Base-by-base conservation (phyloP, 2,797 vertebrate genomes). In the Lepilemur ruficaudatus region DNA sequence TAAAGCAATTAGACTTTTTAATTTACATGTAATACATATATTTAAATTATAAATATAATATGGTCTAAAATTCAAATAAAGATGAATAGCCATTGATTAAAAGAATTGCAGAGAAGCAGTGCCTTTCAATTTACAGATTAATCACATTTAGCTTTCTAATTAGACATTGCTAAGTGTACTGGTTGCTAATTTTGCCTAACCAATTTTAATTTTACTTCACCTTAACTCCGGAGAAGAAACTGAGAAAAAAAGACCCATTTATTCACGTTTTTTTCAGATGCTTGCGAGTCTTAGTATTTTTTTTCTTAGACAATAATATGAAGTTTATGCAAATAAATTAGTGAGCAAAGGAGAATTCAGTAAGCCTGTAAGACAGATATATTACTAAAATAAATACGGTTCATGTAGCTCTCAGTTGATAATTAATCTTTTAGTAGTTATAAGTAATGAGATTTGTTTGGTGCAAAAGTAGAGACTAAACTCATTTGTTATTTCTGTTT, bases 361-460 rank as follows among this genome's bases (percentile, higher is more conserved):
- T 93, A 93, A 75, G 89, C 57, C 81, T 91, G 4, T 87, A 95
- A 97, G 89, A 86, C 23, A 97, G 81, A 82, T 95, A 83, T 91
- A 96, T 98, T 95, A 97, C 96, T 95, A 96, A 98, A 97, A 97
- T 93, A 96, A 97, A 96, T 92, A 97, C 43, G 23, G 38, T 84
- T 92, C 73, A 67, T 91, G 76, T 61, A 91, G 32, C 38, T 96
- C 61, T 97, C 84, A 93, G 95, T 79, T 69, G 81, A 92, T 96
- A 92, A 97, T 97, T 97, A 97, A 98, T 97, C 84, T 97, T 93
- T 97, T 89, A 83, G 70, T 91, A 97, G 84, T 48, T 92, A 94
- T 82, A 95, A 81, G 57, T 80, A 97, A 93, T 97, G 50, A 5
- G 83, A 88, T 94, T 75, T 95, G 43, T 86, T 94, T 80, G 80